Conservation (phyloP, 2,888 invertebrate genomes). For the Pomacea canaliculata region DNA sequence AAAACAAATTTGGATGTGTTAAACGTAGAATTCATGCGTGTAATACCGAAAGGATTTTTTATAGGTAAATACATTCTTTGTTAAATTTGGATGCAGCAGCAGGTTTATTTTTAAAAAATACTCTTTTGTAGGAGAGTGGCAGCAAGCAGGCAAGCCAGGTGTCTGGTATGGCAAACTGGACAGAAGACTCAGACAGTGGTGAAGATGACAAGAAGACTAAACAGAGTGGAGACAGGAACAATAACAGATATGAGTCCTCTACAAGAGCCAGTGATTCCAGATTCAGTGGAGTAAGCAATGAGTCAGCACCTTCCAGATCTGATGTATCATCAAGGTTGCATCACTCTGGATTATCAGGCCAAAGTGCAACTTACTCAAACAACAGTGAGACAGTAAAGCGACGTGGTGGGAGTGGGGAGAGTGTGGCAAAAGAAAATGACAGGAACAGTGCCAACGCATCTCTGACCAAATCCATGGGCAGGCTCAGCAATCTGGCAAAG, state of each 20-base stretch:
- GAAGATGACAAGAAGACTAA: slow-evolving; percentile 28
- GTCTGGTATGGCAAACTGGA: slow-evolving; percentile 46
- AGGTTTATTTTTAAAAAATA: no score
- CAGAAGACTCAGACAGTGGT: slow-evolving; percentile 45
- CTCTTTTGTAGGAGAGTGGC: slow-evolving; percentile 6
- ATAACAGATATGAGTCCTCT: slow-evolving; percentile 28
- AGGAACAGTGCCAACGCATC: slow-evolving; percentile 5
- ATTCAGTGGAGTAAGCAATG: slow-evolving; percentile 13
- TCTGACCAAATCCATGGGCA: slow-evolving; percentile 20
- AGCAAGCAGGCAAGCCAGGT: slow-evolving; percentile 1
- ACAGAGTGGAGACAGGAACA: slow-evolving; percentile 39
- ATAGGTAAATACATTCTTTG: no score
- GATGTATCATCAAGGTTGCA: no score
- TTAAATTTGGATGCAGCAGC: no score
- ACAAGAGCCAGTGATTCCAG: slow-evolving; percentile 3
- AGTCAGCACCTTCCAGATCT: background rate
- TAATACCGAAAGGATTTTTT: no score
- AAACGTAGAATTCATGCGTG: no score
- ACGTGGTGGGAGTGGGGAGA: background rate
- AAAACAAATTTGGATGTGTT: no score
- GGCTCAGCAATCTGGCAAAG: slow-evolving; percentile 41
- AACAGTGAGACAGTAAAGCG: slow-evolving; percentile 2
- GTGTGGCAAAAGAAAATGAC: slow-evolving; percentile 21
- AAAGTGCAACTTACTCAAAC: no score
- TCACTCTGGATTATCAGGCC: no score